Percentiles rank a stretch among this genome's conserved stretches.
Conservation (phyloP, 2,797 vertebrate genomes). For the Selene dorsalis region DNA sequence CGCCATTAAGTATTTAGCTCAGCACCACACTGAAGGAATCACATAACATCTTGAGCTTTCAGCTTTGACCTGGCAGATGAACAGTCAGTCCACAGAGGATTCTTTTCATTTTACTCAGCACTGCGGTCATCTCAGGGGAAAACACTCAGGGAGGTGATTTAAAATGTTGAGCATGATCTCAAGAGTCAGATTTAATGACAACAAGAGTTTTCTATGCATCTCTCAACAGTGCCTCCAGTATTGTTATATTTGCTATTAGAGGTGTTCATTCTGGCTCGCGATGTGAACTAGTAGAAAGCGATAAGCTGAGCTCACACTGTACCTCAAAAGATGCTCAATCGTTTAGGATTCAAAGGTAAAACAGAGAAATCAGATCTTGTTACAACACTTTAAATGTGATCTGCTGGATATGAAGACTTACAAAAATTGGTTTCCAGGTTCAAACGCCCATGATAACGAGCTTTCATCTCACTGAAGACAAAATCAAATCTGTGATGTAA, state of each 20-base stretch:
- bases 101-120: not conserved
- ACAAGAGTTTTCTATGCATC: constrained; percentile 3
- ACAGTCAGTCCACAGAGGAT: not conserved
- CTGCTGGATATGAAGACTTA: not conserved
- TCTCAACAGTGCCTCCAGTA: not conserved
- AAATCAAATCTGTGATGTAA: not conserved
- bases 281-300: not conserved
- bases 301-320: not conserved
- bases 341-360: not conserved
- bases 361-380: not conserved
- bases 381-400: not conserved
- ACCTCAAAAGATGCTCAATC: not conserved
- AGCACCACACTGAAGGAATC: constrained; percentile 2
- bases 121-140: not conserved
- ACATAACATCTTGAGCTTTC: too few species aligned
- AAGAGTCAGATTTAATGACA: constrained; percentile 34
- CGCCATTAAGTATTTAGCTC: constrained; percentile 20
- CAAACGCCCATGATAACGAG: not conserved
- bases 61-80: constrained; percentile 16
- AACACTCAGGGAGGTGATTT: not conserved
- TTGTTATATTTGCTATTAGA: not conserved
- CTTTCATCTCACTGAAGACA: not conserved
- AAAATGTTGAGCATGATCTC: constrained; percentile 30
- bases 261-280: not conserved
- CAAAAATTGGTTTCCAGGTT: not conserved